Evolutionary conservation across 92 coral and sea anemone species (phyloP), one percentile per base, ranked within the genome.

Genomic region (Porites cylindrica): DNA sequence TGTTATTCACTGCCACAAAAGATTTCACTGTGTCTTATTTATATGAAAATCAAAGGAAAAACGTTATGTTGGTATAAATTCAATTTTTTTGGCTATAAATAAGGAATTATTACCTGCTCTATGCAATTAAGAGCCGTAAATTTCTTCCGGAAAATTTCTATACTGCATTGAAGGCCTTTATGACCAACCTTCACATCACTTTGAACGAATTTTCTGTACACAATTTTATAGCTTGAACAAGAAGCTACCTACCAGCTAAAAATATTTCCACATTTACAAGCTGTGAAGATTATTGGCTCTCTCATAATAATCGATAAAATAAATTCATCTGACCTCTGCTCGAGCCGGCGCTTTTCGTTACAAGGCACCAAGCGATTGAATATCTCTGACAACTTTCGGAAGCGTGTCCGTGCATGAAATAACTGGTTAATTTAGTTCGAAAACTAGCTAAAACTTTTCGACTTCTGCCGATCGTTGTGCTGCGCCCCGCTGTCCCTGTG

Each of bases 21-120:
- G 11, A 51, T 1, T 23, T 56, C 51, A 26, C 53, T 23, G 14
- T 32, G 18, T 52, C 23, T 20, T 52, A 43, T 52, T 19, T 75
- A 43, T 62, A 4, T 8, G 78, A 21, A 6, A 20, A 52, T 20
- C 7, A 73, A 19, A n/a, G 14, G 18, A 75, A 75, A 73, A 20
- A 50, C 18, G 47, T 53, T 19, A 52, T 8, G 17, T 53, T 52
- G 29, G 63, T 64, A 32, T 82, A 47, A 29, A 11, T 24, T 68
- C 1, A 82, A 53, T 11, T 8, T 24, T 13, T 12, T 75, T 54
- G 59, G 59, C 75, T 70, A 70, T 58, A 71, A 70, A 82, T 56
- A 80, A 82, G 70, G 26, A 56, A 59, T 38, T 82, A 56, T 60
- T 51, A 20, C 66, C 53, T 17, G 10, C 54, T 6, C 47, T 51